These are phyloP conservation scores for Craniophora ligustri DNA, from an alignment of 2,888 invertebrate species.

Conservation along the genomic window DNA sequence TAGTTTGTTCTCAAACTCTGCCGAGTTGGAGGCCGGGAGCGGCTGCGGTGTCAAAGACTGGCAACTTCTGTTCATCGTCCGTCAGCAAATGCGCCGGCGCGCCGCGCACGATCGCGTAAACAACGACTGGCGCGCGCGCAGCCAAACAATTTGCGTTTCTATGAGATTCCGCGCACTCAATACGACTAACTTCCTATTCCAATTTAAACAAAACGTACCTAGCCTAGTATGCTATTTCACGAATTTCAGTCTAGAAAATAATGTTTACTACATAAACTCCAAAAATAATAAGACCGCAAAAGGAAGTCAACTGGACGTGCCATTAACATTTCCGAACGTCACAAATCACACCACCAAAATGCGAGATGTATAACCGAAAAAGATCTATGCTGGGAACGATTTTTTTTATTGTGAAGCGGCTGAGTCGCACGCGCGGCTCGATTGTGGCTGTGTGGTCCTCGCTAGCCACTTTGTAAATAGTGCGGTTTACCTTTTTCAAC, in stretches of 20 bases:
- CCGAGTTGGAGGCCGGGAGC: conserved; percentile 68
- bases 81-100: conserved; percentile 66
- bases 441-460: conserved; percentile 88
- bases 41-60: conserved; percentile 81
- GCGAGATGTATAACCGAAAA: conserved; percentile 87
- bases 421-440: conserved; percentile 88
- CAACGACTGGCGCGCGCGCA: conserved; percentile 66
- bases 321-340: conserved; percentile 87
- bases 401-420: conserved; percentile 81
- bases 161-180: conserved; percentile 63
- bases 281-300: conserved; percentile 59
- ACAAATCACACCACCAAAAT: conserved; percentile 88
- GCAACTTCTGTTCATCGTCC: conserved; percentile 76
- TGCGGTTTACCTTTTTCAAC: conserved; percentile 89
- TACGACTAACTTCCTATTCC: conserved; percentile 51
- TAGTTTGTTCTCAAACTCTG: conserved; percentile 62
- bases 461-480: conserved; percentile 89
- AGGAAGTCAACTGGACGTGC: conserved; percentile 79
- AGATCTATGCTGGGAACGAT: conserved; percentile 85
- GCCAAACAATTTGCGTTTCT: conserved; percentile 78
- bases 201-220: conserved; percentile 32
- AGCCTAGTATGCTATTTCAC: conserved; percentile 9
- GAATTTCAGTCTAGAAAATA: conserved; percentile 4
- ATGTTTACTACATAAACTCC: conserved; percentile 31
- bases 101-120: conserved; percentile 73